Evolutionary conservation across 2,888 invertebrate species (phyloP).

Genomic region (Thysanoteuthis rhombus): DNA sequence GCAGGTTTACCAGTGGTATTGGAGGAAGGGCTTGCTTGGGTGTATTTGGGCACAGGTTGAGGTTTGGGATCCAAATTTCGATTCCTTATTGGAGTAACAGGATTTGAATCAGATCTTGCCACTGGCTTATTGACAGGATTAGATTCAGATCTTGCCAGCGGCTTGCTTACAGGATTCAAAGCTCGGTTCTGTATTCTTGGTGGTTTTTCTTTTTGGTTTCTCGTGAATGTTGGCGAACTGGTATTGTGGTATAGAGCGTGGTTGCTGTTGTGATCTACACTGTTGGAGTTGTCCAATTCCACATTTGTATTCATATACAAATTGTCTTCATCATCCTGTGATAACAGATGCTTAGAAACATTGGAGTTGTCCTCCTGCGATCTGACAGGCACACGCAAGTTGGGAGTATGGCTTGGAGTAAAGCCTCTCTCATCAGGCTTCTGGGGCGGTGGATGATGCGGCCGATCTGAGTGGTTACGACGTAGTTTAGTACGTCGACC

Average conservation of each 20-base stretch:
- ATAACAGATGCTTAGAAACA: neutral
- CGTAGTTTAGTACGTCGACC: neutral
- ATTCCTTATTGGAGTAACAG: neutral
- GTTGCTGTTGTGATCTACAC: constrained; percentile 16
- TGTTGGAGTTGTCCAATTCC: neutral
- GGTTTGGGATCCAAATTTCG: neutral
- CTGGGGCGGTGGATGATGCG: constrained; percentile 24
- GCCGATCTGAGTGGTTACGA: constrained; percentile 29
- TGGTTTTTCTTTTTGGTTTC: constrained; percentile 15
- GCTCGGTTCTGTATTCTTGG: neutral
- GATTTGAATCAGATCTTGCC: neutral
- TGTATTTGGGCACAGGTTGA: neutral
- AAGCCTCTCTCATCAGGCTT: constrained; percentile 26
- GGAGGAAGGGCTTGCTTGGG: neutral
- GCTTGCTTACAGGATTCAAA: neutral
- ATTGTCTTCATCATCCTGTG: neutral
- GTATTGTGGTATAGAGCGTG: constrained; percentile 19
- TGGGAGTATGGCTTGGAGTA: neutral
- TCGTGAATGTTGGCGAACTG: neutral
- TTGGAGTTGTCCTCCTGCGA: neutral
- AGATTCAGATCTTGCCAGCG: neutral
- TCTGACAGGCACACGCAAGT: neutral
- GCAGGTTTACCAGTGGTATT: neutral
- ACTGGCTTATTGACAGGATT: neutral
- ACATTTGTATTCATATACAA: constrained; percentile 17